Evolutionary conservation across 92 coral and sea anemone genomes (phyloP).

Genomic region (Palythoa caribaeorum): DNA sequence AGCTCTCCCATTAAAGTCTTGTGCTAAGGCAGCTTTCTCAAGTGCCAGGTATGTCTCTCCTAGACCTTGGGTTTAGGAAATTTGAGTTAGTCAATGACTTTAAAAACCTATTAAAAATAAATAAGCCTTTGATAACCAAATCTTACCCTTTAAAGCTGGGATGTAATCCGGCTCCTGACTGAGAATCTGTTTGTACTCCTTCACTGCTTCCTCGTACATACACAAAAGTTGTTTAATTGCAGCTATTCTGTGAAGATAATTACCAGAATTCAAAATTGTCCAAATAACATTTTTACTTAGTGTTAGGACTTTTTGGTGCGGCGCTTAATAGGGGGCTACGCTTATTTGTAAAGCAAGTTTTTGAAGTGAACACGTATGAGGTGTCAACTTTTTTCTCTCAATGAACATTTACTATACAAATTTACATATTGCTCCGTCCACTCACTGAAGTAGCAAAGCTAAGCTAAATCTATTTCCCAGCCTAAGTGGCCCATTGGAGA

Average conservation of each 20-base stretch:
- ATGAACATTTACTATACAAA: background rate
- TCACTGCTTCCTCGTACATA: conserved; percentile 84
- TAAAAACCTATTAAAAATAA: background rate
- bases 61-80: conserved; percentile 66
- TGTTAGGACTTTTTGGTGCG: too few relatives aligned
- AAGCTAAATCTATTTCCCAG: too few relatives aligned
- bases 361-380: too few relatives aligned
- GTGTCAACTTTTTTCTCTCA: too few relatives aligned
- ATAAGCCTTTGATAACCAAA: too few relatives aligned
- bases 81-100: background rate
- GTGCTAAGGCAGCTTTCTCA: conserved; percentile 77
- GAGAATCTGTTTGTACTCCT: conserved; percentile 83
- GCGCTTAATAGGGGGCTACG: background rate
- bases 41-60: conserved; percentile 93
- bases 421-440: too few relatives aligned
- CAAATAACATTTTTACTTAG: too few relatives aligned
- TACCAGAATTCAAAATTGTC: background rate
- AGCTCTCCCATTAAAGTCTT: conserved; percentile 90
- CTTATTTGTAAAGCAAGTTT: too few relatives aligned
- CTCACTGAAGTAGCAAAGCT: too few relatives aligned
- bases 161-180: conserved; percentile 83
- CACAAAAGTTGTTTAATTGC: conserved; percentile 91
- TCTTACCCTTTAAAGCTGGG: conserved; percentile 92
- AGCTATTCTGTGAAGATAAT: conserved; percentile 72
- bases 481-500: too few relatives aligned